A percentile compares a stretch with the other conserved stretches of the same genome.
Evolutionary conservation across 1,140 invertebrate genomes (phyloP).

Genomic region (Coboldia fuscipes): DNA sequence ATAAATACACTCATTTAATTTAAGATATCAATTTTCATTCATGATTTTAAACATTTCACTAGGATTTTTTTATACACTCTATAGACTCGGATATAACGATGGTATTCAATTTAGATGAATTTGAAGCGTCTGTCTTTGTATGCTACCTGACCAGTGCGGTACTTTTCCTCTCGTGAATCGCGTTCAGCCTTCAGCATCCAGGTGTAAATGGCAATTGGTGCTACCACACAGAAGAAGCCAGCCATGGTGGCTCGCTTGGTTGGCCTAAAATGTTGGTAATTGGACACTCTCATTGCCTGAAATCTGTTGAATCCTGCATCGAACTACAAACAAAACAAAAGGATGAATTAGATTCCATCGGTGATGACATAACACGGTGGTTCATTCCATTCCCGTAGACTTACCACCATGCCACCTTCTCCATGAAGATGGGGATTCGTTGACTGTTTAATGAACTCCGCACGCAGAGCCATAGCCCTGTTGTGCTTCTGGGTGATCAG

Average conservation of each 20-base stretch:
- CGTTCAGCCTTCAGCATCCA: slow-evolving; percentile 29
- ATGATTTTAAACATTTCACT: background rate
- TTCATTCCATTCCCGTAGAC: slow-evolving; percentile 10
- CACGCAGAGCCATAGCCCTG: slow-evolving; percentile 14
- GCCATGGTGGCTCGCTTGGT: slow-evolving; percentile 29
- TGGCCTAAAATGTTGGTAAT: slow-evolving; percentile 42
- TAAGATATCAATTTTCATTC: background rate
- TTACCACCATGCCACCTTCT: slow-evolving; percentile 35
- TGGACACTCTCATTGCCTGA: slow-evolving; percentile 36
- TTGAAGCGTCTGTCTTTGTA: slow-evolving; percentile 45
- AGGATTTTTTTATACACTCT: slow-evolving; percentile 2
- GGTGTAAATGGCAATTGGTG: slow-evolving; percentile 31
- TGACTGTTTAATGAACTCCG: slow-evolving; percentile 41
- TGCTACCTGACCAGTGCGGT: slow-evolving; percentile 40
- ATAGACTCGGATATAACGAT: background rate
- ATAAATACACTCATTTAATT: background rate
- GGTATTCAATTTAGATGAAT: slow-evolving; percentile 22
- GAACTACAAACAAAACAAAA: slow-evolving; percentile 34
- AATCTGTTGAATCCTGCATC: slow-evolving; percentile 50
- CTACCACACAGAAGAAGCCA: slow-evolving; percentile 27
- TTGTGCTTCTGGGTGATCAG: slow-evolving; percentile 10
- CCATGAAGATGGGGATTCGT: slow-evolving; percentile 37
- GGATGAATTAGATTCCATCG: slow-evolving; percentile 3
- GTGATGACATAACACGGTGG: slow-evolving; percentile 19
- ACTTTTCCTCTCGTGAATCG: slow-evolving; percentile 27